A percentile compares a stretch with the other conserved stretches of the same genome.
Evolutionary conservation across 2,113 vertebrate species (phyloP).

Genomic region (Oreochromis tanganicae): DNA sequence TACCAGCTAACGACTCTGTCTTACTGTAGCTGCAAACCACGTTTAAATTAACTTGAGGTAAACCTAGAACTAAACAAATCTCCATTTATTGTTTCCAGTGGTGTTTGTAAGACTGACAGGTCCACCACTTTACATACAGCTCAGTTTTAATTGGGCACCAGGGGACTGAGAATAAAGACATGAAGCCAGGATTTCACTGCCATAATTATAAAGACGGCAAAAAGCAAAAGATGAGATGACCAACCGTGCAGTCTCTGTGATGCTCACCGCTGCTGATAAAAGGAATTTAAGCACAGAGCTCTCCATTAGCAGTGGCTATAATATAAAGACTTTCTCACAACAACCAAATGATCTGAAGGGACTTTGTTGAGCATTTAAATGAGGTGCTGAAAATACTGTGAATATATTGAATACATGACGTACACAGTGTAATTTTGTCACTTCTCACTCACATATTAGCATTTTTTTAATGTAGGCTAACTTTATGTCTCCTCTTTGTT

Average conservation of each 20-base stretch:
- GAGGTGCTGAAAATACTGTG: neutral
- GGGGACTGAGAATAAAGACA: neutral
- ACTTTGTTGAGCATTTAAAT: neutral
- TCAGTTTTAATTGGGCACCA: neutral
- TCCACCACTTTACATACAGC: neutral
- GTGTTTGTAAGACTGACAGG: neutral
- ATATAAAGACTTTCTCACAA: neutral
- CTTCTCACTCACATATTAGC: neutral
- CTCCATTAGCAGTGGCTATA: neutral
- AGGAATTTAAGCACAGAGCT: neutral
- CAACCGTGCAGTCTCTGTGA: neutral
- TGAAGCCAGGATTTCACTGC: neutral
- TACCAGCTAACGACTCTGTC: neutral
- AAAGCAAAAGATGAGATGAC: neutral
- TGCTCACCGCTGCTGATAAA: neutral
- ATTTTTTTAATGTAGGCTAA: neutral
- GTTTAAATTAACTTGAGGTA: constrained; percentile 20
- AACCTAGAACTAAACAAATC: constrained; percentile 19
- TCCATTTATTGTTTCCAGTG: neutral
- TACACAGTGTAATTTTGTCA: neutral
- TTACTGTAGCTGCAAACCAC: neutral
- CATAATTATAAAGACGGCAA: neutral
- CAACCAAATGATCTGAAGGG: neutral
- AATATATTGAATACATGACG: neutral
- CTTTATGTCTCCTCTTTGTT: neutral